Percentiles rank a stretch among this genome's conserved stretches.
phyloP scores from a whole-genome alignment of 2,113 vertebrate species.

The Plecturocebus donacophilus region DNA sequence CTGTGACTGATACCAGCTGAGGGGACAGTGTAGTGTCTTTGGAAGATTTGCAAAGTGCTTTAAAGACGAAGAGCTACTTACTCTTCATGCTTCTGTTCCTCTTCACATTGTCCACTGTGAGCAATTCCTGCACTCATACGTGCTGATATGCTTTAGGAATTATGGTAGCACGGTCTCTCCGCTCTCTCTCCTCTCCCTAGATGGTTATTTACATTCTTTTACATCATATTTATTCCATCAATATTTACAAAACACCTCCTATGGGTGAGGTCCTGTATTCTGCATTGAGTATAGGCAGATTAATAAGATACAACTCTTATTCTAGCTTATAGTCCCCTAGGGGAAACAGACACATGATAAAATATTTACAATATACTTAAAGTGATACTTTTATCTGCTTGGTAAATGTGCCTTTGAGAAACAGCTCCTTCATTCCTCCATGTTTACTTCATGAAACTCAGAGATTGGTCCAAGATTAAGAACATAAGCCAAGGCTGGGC shows the following conservation, averaged over 20 bases:
- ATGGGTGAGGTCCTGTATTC: not conserved
- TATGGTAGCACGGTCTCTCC: not conserved
- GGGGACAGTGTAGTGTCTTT: not conserved
- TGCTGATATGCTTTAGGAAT: not conserved
- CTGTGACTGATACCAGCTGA: not conserved
- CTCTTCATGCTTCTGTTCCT: not conserved
- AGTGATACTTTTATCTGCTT: not conserved
- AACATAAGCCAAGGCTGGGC: not conserved
- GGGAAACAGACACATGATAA: not conserved
- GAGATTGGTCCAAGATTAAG: not conserved
- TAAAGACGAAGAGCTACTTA: conserved; percentile 54
- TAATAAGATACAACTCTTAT: not conserved
- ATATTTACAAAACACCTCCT: not conserved
- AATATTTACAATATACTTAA: not conserved
- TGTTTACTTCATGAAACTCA: not conserved
- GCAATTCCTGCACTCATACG: too few species aligned
- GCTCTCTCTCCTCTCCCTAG: not conserved
- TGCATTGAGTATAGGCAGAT: not conserved
- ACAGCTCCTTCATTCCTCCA: not conserved
- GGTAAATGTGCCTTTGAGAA: not conserved
- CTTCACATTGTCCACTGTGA: not conserved
- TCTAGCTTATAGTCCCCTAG: not conserved
- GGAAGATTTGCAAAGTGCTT: conserved; percentile 6
- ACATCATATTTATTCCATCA: not conserved
- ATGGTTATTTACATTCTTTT: not conserved